These are phyloP conservation scores for Lerista edwardsae DNA, from an alignment of 2,797 vertebrate species.

Conservation along the genomic window DNA sequence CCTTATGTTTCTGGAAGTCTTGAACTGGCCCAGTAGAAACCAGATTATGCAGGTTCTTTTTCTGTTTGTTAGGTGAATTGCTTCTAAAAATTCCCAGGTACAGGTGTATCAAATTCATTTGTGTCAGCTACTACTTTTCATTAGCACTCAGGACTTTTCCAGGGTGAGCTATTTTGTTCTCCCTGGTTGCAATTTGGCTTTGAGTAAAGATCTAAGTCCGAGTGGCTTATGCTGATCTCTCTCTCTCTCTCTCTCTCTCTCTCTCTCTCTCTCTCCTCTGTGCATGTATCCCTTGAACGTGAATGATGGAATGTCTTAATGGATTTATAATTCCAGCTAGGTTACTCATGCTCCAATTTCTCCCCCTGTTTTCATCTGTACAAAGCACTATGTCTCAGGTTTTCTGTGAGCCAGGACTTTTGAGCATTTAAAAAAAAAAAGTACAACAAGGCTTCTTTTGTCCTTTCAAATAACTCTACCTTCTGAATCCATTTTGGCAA, in stretches of 20 bases:
- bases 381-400: constrained; percentile 36
- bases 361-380: constrained; percentile 34
- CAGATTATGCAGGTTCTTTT: no score
- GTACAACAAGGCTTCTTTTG: constrained; percentile 3
- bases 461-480: neutral
- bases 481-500: constrained; percentile 31
- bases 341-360: constrained; percentile 72
- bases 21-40: no score
- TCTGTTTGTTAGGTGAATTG: neutral
- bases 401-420: constrained; percentile 31
- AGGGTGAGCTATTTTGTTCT: neutral
- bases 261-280: constrained; percentile 51
- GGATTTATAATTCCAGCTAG: constrained; percentile 62
- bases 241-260: constrained; percentile 54
- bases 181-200: constrained; percentile 24
- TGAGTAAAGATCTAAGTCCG: constrained; percentile 32
- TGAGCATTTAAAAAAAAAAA: neutral
- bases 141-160: neutral
- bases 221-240: constrained; percentile 67
- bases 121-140: neutral
- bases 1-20: no score
- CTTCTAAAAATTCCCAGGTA: neutral
- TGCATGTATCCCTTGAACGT: constrained; percentile 41
- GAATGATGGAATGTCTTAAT: constrained; percentile 62
- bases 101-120: neutral